Percentiles rank a stretch among this genome's conserved stretches.
Evolutionary conservation across 2,797 vertebrate species (phyloP).

Genomic region (Crypturellus tataupa): DNA sequence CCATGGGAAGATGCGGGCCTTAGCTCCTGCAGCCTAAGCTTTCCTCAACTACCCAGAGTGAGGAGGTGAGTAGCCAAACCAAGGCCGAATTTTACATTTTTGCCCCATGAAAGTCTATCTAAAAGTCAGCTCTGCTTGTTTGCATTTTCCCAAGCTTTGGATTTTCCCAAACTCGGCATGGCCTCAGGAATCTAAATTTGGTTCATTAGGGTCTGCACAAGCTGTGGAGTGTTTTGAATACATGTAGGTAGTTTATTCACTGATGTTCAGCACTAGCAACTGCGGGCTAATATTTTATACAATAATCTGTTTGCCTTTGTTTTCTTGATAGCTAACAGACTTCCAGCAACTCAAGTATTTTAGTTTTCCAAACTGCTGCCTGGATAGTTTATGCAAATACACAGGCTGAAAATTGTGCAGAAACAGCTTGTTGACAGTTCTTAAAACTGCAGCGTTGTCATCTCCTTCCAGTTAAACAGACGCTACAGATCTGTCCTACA

Average conservation of each 20-base stretch:
- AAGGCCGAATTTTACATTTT: no score
- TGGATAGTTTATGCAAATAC: neutral
- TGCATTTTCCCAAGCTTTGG: constrained; percentile 20
- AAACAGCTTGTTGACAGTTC: neutral
- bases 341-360: neutral
- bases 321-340: neutral
- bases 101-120: neutral
- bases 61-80: neutral
- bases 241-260: neutral
- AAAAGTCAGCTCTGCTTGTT: neutral
- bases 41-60: neutral
- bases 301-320: neutral
- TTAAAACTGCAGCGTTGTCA: fast-evolving
- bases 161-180: constrained; percentile 35
- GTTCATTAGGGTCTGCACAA: constrained; percentile 25
- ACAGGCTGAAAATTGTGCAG: neutral
- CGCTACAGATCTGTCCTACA: neutral
- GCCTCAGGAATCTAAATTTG: constrained; percentile 24
- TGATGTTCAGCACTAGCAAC: neutral
- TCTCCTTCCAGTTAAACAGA: neutral
- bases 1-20: neutral
- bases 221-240: constrained; percentile 31
- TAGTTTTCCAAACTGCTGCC: neutral
- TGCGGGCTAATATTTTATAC: neutral
- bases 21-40: neutral